A percentile compares a stretch with the other conserved stretches of the same genome.
These are phyloP conservation scores for Cremastobaeus sp. DNA, from an alignment of 2,888 invertebrate species.

Conservation along the genomic window DNA sequence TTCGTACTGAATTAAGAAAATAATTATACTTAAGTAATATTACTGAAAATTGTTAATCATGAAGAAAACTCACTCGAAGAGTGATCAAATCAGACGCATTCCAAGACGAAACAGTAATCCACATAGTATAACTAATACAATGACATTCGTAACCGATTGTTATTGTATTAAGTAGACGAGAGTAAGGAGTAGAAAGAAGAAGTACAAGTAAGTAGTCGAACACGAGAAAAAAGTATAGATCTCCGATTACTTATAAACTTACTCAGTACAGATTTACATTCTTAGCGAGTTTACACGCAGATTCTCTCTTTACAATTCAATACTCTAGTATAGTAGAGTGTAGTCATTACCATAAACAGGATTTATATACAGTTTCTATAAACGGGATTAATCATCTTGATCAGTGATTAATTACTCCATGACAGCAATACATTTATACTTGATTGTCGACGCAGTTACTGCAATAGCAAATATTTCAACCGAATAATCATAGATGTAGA, in stretches of 20 bases:
- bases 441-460: not conserved
- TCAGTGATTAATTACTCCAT: not conserved
- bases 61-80: too few relatives aligned
- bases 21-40: not conserved
- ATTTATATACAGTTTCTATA: not conserved
- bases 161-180: conserved; percentile 38
- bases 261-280: too few relatives aligned
- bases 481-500: conserved; percentile 15
- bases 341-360: too few relatives aligned
- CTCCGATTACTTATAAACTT: too few relatives aligned
- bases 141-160: conserved; percentile 36
- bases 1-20: too few relatives aligned
- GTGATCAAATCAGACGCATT: too few relatives aligned
- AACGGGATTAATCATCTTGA: not conserved
- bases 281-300: conserved; percentile 2
- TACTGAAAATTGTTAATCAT: not conserved
- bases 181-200: conserved; percentile 44
- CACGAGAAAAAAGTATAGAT: not conserved
- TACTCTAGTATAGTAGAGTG: not conserved
- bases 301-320: conserved; percentile 6
- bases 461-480: conserved; percentile 4
- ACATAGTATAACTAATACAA: conserved; percentile 40
- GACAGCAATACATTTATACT: not conserved
- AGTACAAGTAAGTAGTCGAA: conserved; percentile 44
- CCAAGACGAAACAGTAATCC: conserved; percentile 5